These are phyloP conservation scores for Brachyhypopomus occidentalis DNA, from an alignment of 2,113 vertebrate species.

Conservation along the genomic window DNA sequence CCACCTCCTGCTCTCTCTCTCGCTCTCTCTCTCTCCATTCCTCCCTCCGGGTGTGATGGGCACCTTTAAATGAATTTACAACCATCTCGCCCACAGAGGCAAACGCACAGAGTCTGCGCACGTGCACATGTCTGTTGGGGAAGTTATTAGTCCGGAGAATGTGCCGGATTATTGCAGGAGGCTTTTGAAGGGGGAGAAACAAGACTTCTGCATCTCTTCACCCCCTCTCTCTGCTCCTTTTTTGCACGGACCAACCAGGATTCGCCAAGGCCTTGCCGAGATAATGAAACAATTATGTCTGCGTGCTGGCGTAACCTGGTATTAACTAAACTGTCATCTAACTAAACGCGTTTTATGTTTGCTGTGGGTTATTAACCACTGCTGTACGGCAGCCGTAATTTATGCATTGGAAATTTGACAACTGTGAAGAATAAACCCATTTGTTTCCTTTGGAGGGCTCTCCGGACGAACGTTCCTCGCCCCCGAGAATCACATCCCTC, in stretches of 20 bases:
- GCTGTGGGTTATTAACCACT: slow-evolving; percentile 55
- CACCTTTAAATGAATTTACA: slow-evolving; percentile 59
- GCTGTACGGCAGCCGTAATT: slow-evolving; percentile 55
- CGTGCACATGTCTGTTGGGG: slow-evolving; percentile 35
- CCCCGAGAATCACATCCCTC: slow-evolving; percentile 45
- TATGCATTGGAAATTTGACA: slow-evolving; percentile 63
- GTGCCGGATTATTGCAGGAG: slow-evolving; percentile 39
- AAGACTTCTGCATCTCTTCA: slow-evolving; percentile 6
- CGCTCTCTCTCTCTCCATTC: slow-evolving; percentile 22
- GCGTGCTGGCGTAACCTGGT: slow-evolving; percentile 42
- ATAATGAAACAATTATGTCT: slow-evolving; percentile 58
- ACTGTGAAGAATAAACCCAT: slow-evolving; percentile 58
- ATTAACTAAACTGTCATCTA: slow-evolving; percentile 60
- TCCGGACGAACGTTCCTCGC: slow-evolving; percentile 41
- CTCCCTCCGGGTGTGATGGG: slow-evolving; percentile 49
- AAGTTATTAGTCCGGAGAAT: slow-evolving; percentile 52
- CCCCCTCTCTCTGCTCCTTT: background rate
- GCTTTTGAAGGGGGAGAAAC: slow-evolving; percentile 22
- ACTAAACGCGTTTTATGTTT: slow-evolving; percentile 62
- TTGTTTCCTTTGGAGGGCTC: slow-evolving; percentile 46
- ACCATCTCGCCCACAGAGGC: slow-evolving; percentile 41
- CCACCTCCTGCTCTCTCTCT: background rate
- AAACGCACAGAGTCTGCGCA: slow-evolving; percentile 34
- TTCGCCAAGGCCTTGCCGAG: slow-evolving; percentile 23
- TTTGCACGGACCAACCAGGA: slow-evolving; percentile 37